Base-by-base conservation (phyloP, 2,888 invertebrate genomes). In the Tuberolachnus salignus region DNA sequence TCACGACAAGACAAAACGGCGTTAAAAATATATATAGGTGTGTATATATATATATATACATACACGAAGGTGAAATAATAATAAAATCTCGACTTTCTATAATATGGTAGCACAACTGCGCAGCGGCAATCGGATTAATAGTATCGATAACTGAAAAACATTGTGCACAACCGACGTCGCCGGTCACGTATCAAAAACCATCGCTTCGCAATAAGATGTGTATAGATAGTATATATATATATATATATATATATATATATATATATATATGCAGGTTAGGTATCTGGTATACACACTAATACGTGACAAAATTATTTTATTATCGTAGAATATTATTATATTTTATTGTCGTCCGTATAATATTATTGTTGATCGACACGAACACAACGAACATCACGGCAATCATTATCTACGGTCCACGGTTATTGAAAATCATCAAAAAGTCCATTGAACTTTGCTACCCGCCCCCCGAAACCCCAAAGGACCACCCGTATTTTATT, bases 391-490 rank as follows among this genome's bases (percentile, higher is more conserved):
- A n/a, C n/a, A n/a, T n/a, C n/a, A n/a, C 23, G 55, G 46, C 26
- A 3, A 75, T 74, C 66, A 34, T 9, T 72, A 61, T 34, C 34
- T 34, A 34, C 34, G 34, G 34, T 34, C 34, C 49, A 59, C 72
- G 59, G 21, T 49, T 16, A 57, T 57, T 16, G 49, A 67, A 26
- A 67, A 78, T 42, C 34, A 26, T 57, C 57, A 51, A 78, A 59
- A 75, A 19, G 75, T 57, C 8, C 75, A 23, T 57, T 67, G 75
- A 78, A 78, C 75, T 78, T 67, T 67, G n/a, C 26, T 8, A 61
- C 34, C 42, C 34, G 34, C 34, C 34, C 3, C 34, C 34, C 34
- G 34, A 34, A 34, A 34, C n/a, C 51, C 21, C 42, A 46, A 23
- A 11, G 34, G 67, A 78, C 75, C 59, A 78, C 67, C 67, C 49